These are phyloP conservation scores for Ptychobarbus kaznakovi DNA, from an alignment of 2,797 vertebrate species.

Conservation along the genomic window DNA sequence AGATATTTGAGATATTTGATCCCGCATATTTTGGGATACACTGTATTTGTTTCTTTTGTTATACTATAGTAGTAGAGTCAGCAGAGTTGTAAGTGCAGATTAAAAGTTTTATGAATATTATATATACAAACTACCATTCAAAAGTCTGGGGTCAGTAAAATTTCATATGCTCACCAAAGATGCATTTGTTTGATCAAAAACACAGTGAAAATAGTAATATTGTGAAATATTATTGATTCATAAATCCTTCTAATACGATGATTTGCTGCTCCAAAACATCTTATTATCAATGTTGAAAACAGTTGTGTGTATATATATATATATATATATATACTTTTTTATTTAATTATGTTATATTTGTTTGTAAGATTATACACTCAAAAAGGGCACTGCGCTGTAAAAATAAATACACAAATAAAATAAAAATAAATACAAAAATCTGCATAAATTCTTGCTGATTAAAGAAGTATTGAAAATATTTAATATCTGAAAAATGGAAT, in stretches of 20 bases:
- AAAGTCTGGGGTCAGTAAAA: background rate
- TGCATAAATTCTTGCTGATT: background rate
- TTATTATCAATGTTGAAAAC: background rate
- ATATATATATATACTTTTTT: too few species aligned
- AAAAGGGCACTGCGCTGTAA: background rate
- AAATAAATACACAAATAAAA: background rate
- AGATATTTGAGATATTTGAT: conserved; percentile 26
- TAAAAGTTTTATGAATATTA: background rate
- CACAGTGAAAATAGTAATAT: background rate
- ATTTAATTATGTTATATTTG: background rate
- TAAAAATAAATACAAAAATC: background rate
- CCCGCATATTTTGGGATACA: background rate
- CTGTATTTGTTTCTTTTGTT: background rate
- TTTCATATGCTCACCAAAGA: background rate
- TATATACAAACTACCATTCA: background rate
- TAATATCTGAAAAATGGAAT: background rate
- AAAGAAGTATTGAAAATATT: background rate
- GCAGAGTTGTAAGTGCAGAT: background rate
- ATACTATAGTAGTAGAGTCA: background rate
- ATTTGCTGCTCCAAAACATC: background rate
- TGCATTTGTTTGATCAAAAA: background rate
- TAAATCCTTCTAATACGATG: background rate
- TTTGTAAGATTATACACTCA: background rate
- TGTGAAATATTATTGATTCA: background rate
- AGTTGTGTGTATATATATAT: background rate